These are phyloP conservation scores for Vanessa tameamea DNA, from an alignment of 1,140 invertebrate species.

Conservation along the genomic window DNA sequence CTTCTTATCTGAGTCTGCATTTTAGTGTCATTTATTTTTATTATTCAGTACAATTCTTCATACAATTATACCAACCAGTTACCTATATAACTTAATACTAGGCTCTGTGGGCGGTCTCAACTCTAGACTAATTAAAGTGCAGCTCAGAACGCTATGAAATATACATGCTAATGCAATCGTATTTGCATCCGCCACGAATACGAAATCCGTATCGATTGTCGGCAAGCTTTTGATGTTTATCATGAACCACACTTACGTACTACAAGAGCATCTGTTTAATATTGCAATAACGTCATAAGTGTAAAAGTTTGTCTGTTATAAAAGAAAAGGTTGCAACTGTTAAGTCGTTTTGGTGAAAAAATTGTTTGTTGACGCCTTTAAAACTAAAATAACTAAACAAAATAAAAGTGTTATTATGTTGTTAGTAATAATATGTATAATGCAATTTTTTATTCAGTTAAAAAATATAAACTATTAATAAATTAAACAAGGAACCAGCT, in stretches of 20 bases:
- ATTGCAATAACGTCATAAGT: neutral
- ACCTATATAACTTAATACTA: conserved; percentile 10
- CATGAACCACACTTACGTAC: conserved; percentile 6
- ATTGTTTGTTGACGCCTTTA: no score
- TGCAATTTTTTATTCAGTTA: no score
- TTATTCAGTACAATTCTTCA: neutral
- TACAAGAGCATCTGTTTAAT: neutral
- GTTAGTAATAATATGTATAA: no score
- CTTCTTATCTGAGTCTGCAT: no score
- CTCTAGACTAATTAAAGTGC: conserved; percentile 47
- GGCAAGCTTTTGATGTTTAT: conserved; percentile 38
- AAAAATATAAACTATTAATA: no score
- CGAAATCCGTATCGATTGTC: conserved; percentile 42
- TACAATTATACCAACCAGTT: neutral
- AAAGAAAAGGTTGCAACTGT: no score
- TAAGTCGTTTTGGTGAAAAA: no score
- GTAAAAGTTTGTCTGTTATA: no score
- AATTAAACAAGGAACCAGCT: no score
- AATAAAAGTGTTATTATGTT: no score
- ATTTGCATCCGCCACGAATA: conserved; percentile 46
- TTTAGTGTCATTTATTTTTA: no score
- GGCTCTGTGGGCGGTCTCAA: conserved; percentile 41
- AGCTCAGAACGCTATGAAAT: conserved; percentile 45
- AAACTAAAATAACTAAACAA: no score
- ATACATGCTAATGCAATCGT: conserved; percentile 48